Conservation (phyloP, 2,797 vertebrate genomes). For the Crotalus adamanteus region DNA sequence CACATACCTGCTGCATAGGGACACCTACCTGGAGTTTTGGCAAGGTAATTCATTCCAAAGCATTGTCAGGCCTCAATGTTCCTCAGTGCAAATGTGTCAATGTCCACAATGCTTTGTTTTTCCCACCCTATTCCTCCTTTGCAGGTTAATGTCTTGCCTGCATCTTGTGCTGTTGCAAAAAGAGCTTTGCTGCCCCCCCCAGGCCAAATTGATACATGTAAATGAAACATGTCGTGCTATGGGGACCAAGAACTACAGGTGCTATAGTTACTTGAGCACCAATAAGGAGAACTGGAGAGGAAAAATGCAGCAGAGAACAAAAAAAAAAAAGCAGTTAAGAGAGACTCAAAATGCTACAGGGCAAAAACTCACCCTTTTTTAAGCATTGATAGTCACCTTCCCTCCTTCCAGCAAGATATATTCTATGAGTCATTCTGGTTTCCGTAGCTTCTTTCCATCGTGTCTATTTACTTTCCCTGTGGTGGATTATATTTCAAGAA, state of each 20-base stretch:
- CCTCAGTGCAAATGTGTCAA: neutral
- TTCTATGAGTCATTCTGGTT: neutral
- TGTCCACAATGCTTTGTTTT: neutral
- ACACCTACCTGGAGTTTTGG: slow-evolving; percentile 70
- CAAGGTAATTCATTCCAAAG: slow-evolving; percentile 61
- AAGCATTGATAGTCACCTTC: neutral
- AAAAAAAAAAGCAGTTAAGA: neutral
- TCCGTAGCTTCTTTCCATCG: neutral
- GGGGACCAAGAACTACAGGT: neutral
- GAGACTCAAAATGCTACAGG: neutral
- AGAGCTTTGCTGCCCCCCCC: neutral
- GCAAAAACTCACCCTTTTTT: neutral
- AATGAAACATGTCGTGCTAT: neutral
- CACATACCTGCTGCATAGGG: slow-evolving; percentile 47
- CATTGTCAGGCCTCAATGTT: neutral
- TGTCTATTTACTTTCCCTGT: neutral
- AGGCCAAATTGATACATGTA: neutral
- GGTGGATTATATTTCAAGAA: neutral
- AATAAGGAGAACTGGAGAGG: neutral
- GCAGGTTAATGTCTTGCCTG: neutral
- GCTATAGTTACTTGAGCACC: neutral
- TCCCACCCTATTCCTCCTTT: neutral
- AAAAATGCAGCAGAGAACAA: neutral
- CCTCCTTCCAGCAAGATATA: neutral
- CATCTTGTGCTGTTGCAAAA: neutral